A percentile compares a stretch with the other conserved stretches of the same genome.
phyloP scores from a whole-genome alignment of 2,797 vertebrate species.

The Microctenopoma steveboyesi region DNA sequence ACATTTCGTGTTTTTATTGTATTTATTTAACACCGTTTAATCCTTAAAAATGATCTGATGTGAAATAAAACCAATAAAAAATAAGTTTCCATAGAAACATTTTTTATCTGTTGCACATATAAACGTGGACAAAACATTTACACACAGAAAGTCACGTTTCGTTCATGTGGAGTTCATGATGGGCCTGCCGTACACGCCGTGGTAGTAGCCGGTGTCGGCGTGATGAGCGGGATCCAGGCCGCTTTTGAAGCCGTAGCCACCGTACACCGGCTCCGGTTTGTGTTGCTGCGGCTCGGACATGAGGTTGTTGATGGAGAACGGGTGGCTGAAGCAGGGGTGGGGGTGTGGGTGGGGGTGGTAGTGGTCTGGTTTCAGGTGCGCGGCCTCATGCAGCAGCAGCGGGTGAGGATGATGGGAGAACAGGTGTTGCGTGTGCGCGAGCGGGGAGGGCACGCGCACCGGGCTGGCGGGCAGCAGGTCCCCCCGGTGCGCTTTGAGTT shows the following conservation, averaged over 20 bases:
- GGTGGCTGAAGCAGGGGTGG: slow-evolving; percentile 93
- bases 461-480: slow-evolving; percentile 75
- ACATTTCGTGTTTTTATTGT: neutral
- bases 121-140: neutral
- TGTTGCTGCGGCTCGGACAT: slow-evolving; percentile 89
- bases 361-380: slow-evolving; percentile 86
- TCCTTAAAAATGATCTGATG: neutral
- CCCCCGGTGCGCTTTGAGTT: slow-evolving; percentile 48
- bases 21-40: neutral
- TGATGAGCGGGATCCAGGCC: slow-evolving; percentile 80
- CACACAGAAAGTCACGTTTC: neutral
- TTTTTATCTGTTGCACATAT: neutral
- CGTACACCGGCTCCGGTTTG: slow-evolving; percentile 90
- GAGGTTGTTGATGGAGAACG: slow-evolving; percentile 95
- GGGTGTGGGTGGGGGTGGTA: slow-evolving; percentile 85
- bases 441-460: slow-evolving; percentile 75
- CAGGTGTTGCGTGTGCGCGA: slow-evolving; percentile 83
- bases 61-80: neutral
- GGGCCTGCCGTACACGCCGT: slow-evolving; percentile 87
- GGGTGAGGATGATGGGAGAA: slow-evolving; percentile 77
- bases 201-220: slow-evolving; percentile 88
- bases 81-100: neutral
- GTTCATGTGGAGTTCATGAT: slow-evolving; percentile 84
- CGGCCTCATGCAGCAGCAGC: slow-evolving; percentile 84
- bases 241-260: slow-evolving; percentile 85